A percentile compares a stretch with the other conserved stretches of the same genome.
Conservation (phyloP, 2,113 vertebrate species). For the Argyrosomus japonicus region DNA sequence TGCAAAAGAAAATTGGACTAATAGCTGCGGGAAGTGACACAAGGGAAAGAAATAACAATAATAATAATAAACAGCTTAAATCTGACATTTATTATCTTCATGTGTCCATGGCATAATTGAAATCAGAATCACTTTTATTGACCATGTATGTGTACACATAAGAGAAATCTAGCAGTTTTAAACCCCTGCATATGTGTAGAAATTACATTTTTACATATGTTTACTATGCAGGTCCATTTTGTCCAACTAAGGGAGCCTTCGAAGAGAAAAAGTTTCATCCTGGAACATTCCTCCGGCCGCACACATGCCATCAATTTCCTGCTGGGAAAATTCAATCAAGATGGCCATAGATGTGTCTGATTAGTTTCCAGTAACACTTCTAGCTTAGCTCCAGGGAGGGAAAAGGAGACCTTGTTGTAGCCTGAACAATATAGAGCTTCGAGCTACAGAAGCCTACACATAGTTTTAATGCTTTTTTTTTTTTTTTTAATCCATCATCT, state of each 20-base stretch:
- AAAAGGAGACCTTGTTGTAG: not conserved
- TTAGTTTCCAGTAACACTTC: conserved; percentile 30
- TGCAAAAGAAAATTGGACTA: not conserved
- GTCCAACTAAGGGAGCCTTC: not conserved
- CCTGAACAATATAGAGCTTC: not conserved
- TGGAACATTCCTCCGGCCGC: conserved; percentile 63
- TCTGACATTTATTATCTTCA: not conserved
- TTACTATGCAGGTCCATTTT: rapidly evolving
- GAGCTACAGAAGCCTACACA: not conserved
- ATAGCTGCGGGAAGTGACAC: not conserved
- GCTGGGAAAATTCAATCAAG: conserved; percentile 74
- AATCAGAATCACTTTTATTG: not conserved
- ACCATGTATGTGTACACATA: too few species aligned
- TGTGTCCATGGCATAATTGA: not conserved
- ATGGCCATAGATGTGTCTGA: conserved; percentile 51
- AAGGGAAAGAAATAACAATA: not conserved
- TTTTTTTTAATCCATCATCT: not conserved
- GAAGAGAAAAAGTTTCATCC: conserved; percentile 13
- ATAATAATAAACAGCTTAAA: not conserved
- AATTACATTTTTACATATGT: not conserved
- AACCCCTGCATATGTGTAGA: not conserved
- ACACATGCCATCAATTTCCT: conserved; percentile 72
- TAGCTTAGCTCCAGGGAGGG: not conserved
- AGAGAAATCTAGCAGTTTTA: not conserved
- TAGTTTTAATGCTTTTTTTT: not conserved